Percentiles rank a stretch among this genome's conserved stretches.
phyloP scores from a whole-genome alignment of 2,888 invertebrate species.

The Oscheius myriophilus region DNA sequence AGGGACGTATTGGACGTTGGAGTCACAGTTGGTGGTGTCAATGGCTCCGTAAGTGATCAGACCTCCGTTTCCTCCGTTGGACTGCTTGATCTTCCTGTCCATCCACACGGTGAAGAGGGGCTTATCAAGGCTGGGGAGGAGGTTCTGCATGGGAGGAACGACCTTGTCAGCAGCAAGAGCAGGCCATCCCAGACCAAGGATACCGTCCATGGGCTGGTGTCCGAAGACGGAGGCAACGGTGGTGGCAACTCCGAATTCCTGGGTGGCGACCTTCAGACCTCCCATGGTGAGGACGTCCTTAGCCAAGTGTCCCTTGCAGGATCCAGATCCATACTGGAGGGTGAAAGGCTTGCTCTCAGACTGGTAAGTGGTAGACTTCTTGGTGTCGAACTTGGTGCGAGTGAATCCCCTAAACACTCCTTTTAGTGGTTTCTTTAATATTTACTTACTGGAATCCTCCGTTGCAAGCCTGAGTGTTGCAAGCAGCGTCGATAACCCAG shows the following conservation, averaged over 20 bases:
- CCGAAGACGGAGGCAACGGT: slow-evolving; percentile 57
- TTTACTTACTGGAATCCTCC: slow-evolving; percentile 38
- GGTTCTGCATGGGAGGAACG: slow-evolving; percentile 88
- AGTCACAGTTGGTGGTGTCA: slow-evolving; percentile 61
- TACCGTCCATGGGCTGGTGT: slow-evolving; percentile 64
- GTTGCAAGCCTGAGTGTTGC: slow-evolving; percentile 57
- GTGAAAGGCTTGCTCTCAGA: slow-evolving; percentile 53
- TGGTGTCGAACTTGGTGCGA: slow-evolving; percentile 61
- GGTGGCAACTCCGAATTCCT: slow-evolving; percentile 60
- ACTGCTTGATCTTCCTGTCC: slow-evolving; percentile 70
- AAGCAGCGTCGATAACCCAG: slow-evolving; percentile 62
- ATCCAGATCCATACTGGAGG: slow-evolving; percentile 64
- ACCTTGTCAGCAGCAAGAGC: slow-evolving; percentile 87
- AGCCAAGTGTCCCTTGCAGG: slow-evolving; percentile 60
- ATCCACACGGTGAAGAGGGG: slow-evolving; percentile 95
- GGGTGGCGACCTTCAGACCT: slow-evolving; percentile 52
- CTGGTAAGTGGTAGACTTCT: slow-evolving; percentile 56
- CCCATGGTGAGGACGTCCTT: slow-evolving; percentile 55
- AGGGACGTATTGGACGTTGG: slow-evolving; percentile 54
- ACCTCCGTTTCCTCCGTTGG: slow-evolving; percentile 27
- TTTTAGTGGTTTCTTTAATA: too few species aligned
- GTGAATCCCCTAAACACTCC: slow-evolving; percentile 11
- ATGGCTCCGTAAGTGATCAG: slow-evolving; percentile 65
- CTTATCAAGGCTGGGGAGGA: slow-evolving; percentile 81
- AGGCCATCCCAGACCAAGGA: slow-evolving; percentile 67